A percentile compares a stretch with the other conserved stretches of the same genome.
Conservation (phyloP, 53 echinoderm and acorn worm genomes). For the Pentamera pediparva region DNA sequence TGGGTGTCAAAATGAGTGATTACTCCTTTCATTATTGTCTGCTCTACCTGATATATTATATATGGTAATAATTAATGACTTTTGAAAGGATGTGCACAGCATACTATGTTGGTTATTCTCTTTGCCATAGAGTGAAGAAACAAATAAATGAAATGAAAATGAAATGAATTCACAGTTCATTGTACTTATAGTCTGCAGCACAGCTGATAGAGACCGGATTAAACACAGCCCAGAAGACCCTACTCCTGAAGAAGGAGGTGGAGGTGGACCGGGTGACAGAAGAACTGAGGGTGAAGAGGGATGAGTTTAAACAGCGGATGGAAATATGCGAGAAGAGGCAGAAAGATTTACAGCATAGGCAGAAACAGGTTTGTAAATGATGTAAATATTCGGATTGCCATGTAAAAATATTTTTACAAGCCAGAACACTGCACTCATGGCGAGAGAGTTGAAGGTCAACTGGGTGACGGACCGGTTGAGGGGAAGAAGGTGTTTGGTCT, state of each 20-base stretch:
- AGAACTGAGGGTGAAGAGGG: constrained; percentile 69
- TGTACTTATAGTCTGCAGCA: constrained; percentile 86
- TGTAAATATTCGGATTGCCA: neutral
- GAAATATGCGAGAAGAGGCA: constrained; percentile 77
- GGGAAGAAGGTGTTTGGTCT: too few relatives aligned
- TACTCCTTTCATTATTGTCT: too few relatives aligned
- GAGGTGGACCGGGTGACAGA: constrained; percentile 79
- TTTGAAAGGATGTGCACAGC: too few relatives aligned
- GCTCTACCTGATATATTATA: too few relatives aligned
- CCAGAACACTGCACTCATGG: neutral
- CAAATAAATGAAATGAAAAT: too few relatives aligned
- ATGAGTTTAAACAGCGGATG: constrained; percentile 84
- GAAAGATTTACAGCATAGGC: constrained; percentile 74
- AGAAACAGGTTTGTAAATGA: constrained; percentile 62
- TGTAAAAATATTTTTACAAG: neutral
- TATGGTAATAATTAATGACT: too few relatives aligned
- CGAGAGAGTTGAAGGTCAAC: constrained; percentile 80
- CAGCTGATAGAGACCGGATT: constrained; percentile 93
- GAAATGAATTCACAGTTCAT: too few relatives aligned
- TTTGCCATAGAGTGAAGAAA: too few relatives aligned
- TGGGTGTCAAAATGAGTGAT: too few relatives aligned
- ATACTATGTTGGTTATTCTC: too few relatives aligned
- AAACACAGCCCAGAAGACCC: constrained; percentile 87
- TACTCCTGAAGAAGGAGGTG: constrained; percentile 81
- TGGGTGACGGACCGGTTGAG: constrained; percentile 70